Conservation (phyloP, 2,113 vertebrate genomes). For the Triplophysa siluroides region DNA sequence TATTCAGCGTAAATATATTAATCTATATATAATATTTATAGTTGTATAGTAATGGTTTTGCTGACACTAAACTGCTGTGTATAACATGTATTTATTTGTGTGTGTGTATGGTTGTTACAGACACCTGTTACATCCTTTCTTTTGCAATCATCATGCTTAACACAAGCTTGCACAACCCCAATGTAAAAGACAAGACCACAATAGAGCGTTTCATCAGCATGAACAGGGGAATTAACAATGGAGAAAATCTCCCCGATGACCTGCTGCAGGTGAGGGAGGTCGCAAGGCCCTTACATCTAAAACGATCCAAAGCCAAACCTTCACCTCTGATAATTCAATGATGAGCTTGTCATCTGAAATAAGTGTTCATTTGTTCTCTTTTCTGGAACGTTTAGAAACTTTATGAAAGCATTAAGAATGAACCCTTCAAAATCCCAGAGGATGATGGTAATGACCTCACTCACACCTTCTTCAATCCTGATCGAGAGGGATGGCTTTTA, state of each 20-base stretch:
- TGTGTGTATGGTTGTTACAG: constrained; percentile 65
- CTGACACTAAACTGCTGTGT: no score
- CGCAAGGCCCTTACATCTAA: not conserved
- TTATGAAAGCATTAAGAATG: constrained; percentile 90
- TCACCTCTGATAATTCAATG: not conserved
- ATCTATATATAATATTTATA: no score
- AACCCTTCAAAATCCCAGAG: constrained; percentile 93
- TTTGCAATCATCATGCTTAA: constrained; percentile 97
- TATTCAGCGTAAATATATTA: no score
- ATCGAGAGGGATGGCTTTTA: constrained; percentile 92
- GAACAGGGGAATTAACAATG: constrained; percentile 89
- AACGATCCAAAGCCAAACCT: not conserved
- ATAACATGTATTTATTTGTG: constrained; percentile 3
- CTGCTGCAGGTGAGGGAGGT: constrained; percentile 81
- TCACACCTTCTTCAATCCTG: constrained; percentile 93
- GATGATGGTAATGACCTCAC: constrained; percentile 94
- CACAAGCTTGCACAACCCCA: constrained; percentile 95
- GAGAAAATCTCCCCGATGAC: constrained; percentile 81
- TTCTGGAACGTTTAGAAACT: constrained; percentile 71
- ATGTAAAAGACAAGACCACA: constrained; percentile 86
- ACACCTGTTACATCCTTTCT: constrained; percentile 94
- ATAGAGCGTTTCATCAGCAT: constrained; percentile 89
- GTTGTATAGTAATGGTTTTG: no score
- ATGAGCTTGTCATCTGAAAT: not conserved
- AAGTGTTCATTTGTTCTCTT: not conserved